Percentiles rank a stretch among this genome's conserved stretches.
These are phyloP conservation scores for Nasonovia ribisnigri DNA, from an alignment of 2,888 invertebrate species.

Conservation along the genomic window DNA sequence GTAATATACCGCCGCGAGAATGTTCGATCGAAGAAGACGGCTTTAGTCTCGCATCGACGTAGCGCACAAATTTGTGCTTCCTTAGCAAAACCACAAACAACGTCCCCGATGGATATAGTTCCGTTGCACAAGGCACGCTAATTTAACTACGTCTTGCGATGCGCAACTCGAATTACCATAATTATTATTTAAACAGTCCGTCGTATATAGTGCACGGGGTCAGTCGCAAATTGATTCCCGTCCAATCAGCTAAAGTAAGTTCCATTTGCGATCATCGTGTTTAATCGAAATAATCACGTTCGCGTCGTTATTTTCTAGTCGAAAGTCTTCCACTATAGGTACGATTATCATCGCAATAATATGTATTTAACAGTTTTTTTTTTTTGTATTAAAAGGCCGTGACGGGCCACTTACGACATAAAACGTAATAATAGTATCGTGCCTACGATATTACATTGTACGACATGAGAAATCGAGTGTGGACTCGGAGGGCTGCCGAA, in stretches of 20 bases:
- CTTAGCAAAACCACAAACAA: background rate
- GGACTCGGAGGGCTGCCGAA: background rate
- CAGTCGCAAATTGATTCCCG: background rate
- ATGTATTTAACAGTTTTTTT: no score
- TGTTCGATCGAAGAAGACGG: background rate
- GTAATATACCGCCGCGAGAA: background rate
- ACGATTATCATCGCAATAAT: no score
- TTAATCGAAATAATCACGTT: background rate
- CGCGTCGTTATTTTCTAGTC: background rate
- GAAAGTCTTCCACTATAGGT: background rate
- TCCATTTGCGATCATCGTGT: background rate
- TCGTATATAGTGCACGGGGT: background rate
- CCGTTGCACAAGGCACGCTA: background rate
- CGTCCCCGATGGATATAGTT: conserved; percentile 2
- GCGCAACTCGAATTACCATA: background rate
- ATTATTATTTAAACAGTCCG: conserved; percentile 14
- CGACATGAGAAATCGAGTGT: background rate
- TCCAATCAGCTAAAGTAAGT: background rate
- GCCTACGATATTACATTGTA: background rate
- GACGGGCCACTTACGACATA: no score
- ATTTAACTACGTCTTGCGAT: background rate
- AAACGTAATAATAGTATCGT: background rate
- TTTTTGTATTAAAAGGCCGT: no score
- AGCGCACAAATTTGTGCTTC: background rate
- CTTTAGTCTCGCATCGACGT: background rate